Evolutionary conservation across 1,140 invertebrate species (phyloP), one percentile per base, ranked within the genome.

Genomic region (Drosophila miranda): DNA sequence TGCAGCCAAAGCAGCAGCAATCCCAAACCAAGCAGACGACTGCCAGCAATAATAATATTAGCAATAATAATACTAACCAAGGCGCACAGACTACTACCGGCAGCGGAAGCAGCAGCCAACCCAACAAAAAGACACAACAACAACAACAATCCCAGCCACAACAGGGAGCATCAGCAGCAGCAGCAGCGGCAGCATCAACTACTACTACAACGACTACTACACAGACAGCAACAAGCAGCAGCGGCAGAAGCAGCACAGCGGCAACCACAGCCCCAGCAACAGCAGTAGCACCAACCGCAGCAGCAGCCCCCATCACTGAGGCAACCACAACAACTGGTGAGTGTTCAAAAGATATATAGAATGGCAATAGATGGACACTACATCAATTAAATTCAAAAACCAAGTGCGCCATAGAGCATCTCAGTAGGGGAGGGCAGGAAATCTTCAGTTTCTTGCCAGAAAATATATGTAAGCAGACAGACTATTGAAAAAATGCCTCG

Each of bases 1-100:
- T 92, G 60, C 91, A 92, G 72, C 90, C 92, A 46, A 92, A 92
- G 76, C 90, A 88, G 49, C 76, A 91, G 70, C 86, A 90, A 16
- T 30, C 30, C 2, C 90, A 91, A 64, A 45, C 72, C 43, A 68
- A 68, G 51, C 66, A 68, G 44, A 56, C 89, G 44, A 56, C 89
- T 91, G 73, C 89, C 77, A 62, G 51, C 72, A 3, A 72, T 78
- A 57, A 56, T 72, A 53, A 11, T 72, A 53, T 3, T 38, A 38
- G 34, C 13, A 38, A 13, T 13, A 21, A 59, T 30, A 51, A 16
- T 43, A 67, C n/a, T 43, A 63, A 41, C 60, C 52, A 52, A 21
- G 64, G 55, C 66, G 53, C 67, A 68, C 66, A 68, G 66, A 68
- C 55, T 21, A 68, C 81, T 26, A 56, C 49, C 49, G 59, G 75